Base-by-base conservation (phyloP, 92 coral and sea anemone species). In the Epizoanthus ramosus region DNA sequence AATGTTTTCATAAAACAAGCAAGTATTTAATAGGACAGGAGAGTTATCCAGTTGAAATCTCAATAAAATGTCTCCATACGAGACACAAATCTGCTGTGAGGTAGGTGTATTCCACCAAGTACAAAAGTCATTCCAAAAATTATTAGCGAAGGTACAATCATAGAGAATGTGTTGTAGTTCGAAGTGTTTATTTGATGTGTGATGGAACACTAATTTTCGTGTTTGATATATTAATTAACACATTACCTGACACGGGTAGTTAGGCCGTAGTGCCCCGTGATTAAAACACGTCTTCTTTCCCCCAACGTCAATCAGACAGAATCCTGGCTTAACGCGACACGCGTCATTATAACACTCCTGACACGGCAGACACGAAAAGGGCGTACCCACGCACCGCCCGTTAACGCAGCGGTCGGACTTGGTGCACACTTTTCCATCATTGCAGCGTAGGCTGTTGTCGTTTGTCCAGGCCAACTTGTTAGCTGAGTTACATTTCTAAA, bases 171-270 rank as follows among this genome's bases (percentile, higher is more conserved):
- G n/a, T n/a, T n/a, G n/a, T n/a, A n/a, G n/a, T n/a, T n/a, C n/a
- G n/a, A n/a, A n/a, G n/a, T n/a, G n/a, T n/a, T n/a, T 35, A 4
- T 35, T 35, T 35, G 39, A 35, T 35, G 39, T 35, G 39, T 4
- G 39, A 35, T 35, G 39, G 4, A 35, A 35, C 39, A 35, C 39
- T 2, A 35, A 35, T 35, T 35, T 4, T 35, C 39, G 39, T 35
- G 39, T 35, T 35, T 35, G 39, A 35, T 35, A 35, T 35, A 37
- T 37, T 37, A 37, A 50, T 22, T 61, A 50, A 16, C 41, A 18
- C 5, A 71, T 50, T 68, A 95, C 98, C 94, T 95, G 98, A 68
- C 98, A 95, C 1, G 92, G 93, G 79, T 92, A 71, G 79, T 90
- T 91, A 3, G 93, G 93, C 37, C 97, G 87, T 7, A 92, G 23